Base-by-base conservation (phyloP, 1,140 invertebrate species). In the Diprion similis region DNA sequence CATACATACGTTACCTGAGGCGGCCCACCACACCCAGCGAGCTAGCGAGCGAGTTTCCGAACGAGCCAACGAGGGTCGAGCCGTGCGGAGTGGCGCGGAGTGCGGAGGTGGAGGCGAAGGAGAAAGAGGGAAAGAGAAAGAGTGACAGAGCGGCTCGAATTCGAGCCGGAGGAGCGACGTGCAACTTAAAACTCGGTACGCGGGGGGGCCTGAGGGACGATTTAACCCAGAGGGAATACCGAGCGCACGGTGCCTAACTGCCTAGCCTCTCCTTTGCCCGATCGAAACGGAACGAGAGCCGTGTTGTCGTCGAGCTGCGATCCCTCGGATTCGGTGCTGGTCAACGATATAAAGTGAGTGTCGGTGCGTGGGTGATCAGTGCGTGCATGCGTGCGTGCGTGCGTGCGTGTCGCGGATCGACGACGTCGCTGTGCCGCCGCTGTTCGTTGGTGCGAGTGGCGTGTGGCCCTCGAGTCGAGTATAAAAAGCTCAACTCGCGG, bases 11-110 rank as follows among this genome's bases (percentile, higher is more conserved):
- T 37, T 37, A 37, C 24, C 24, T 37, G 79, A 83, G 84, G 81
- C 83, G 83, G 81, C 81, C 86, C 85, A 89, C 88, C 89, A 89
- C 88, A 89, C 88, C 88, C 87, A 89, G 86, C 24, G 46, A 13
- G 37, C 65, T 11, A 19, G 51, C 64, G 66, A 68, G 47, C 68
- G 70, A 73, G 59, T 47, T 24, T 15, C 24, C 24, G 24, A 37
- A 37, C 24, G 24, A 37, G 24, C 24, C 24, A 37, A 37, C 24
- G 24, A 37, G 24, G 24, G 24, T 37, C 24, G 24, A 37, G 24
- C 24, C 24, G 24, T 37, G 24, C 24, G 24, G 24, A 37, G 24
- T 59, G 51, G 51, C n/a, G 51, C n/a, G 66, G 45, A 70, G 51
- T 24, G 71, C 71, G 66, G 68, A 68, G 75, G 73, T 72, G 66